Conservation (phyloP, 2,888 invertebrate genomes). For the Drosophila mimica region DNA sequence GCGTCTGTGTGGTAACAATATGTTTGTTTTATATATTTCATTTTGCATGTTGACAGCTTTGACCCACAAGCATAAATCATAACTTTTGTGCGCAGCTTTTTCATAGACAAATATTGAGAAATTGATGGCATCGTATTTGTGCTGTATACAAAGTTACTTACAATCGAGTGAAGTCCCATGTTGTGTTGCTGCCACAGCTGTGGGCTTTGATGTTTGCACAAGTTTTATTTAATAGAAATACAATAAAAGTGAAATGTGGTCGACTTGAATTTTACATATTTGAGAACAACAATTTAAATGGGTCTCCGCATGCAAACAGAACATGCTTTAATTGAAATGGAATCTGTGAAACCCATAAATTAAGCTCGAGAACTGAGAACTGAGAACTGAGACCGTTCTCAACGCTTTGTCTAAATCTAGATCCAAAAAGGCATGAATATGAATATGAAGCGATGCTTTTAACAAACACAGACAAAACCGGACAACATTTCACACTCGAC, state of each 20-base stretch:
- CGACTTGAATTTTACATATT: slow-evolving; percentile 2
- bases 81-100: slow-evolving; percentile 62
- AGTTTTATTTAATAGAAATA: slow-evolving; percentile 31
- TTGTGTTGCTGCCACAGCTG: slow-evolving; percentile 20
- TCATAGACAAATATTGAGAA: slow-evolving; percentile 59
- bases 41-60: slow-evolving; percentile 80
- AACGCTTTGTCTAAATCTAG: slow-evolving; percentile 55
- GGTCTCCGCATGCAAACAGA: slow-evolving; percentile 11
- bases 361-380: slow-evolving; percentile 25
- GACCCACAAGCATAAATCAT: slow-evolving; percentile 84
- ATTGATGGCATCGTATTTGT: slow-evolving; percentile 30
- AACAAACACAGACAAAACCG: slow-evolving; percentile 15
- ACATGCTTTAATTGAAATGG: slow-evolving; percentile 56
- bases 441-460: slow-evolving; percentile 52
- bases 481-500: slow-evolving; percentile 18
- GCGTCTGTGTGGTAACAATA: slow-evolving; percentile 44
- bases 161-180: slow-evolving; percentile 21
- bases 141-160: slow-evolving; percentile 8
- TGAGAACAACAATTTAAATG: slow-evolving; percentile 9
- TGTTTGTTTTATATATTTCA: slow-evolving; percentile 70
- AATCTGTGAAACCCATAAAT: slow-evolving; percentile 69
- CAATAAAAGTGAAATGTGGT: slow-evolving; percentile 30
- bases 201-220: slow-evolving; percentile 36
- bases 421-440: slow-evolving; percentile 50
- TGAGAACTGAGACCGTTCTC: slow-evolving; percentile 38